A percentile compares a stretch with the other conserved stretches of the same genome.
Evolutionary conservation across 2,797 vertebrate genomes (phyloP).

Genomic region (Manis javanica): DNA sequence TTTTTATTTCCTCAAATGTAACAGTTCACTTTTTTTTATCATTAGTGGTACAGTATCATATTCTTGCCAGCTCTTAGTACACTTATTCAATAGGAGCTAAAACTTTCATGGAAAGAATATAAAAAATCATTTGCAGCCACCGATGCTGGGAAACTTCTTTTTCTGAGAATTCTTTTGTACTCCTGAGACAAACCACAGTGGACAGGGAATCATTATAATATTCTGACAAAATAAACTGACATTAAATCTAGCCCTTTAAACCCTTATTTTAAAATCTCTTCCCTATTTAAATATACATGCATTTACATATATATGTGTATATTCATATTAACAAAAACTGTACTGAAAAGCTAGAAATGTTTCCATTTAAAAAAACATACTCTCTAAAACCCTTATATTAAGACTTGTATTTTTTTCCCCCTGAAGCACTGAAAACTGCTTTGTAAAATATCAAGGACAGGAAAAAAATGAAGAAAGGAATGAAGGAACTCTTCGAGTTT

Average conservation of each 20-base stretch:
- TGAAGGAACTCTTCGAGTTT: neutral
- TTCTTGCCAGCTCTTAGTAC: constrained; percentile 85
- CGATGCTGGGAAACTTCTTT: constrained; percentile 65
- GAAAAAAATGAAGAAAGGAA: neutral
- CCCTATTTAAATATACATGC: constrained; percentile 17
- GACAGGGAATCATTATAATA: constrained; percentile 60
- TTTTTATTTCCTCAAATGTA: constrained; percentile 90
- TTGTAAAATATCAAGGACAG: constrained; percentile 82
- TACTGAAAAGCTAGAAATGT: constrained; percentile 59
- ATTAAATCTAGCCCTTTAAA: constrained; percentile 73
- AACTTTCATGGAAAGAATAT: constrained; percentile 83
- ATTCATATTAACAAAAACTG: constrained; percentile 30
- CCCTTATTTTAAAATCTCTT: constrained; percentile 72
- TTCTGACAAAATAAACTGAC: constrained; percentile 76
- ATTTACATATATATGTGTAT: neutral
- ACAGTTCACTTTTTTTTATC: constrained; percentile 84
- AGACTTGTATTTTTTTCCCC: neutral
- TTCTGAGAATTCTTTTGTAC: constrained; percentile 73
- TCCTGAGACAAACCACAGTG: constrained; percentile 71
- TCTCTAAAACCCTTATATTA: constrained; percentile 68
- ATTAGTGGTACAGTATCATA: constrained; percentile 86
- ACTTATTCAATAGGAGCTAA: constrained; percentile 80
- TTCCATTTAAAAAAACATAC: constrained; percentile 70
- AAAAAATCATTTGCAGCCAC: constrained; percentile 79
- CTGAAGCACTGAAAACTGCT: constrained; percentile 62